Conservation (phyloP, 2,113 vertebrate genomes). For the Cyanoliseus patagonus region DNA sequence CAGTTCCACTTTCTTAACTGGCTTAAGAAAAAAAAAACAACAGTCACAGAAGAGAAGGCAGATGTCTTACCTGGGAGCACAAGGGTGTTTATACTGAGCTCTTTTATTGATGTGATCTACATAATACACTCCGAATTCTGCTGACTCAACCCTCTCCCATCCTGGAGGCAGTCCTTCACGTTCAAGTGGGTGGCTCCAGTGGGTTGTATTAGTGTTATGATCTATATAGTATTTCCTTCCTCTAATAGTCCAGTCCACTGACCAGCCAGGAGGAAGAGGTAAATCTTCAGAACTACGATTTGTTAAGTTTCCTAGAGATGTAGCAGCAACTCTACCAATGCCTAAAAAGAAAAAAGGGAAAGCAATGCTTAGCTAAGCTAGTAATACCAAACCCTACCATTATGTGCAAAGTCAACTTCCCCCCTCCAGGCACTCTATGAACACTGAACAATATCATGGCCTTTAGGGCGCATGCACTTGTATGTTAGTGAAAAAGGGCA, state of each 20-base stretch:
- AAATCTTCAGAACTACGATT: slow-evolving; percentile 88
- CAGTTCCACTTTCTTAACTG: neutral
- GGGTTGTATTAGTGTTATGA: slow-evolving; percentile 98
- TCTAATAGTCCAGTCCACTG: slow-evolving; percentile 96
- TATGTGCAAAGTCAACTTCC: neutral
- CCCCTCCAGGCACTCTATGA: neutral
- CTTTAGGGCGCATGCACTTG: fast-evolving
- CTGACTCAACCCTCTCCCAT: slow-evolving; percentile 95
- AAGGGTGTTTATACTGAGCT: slow-evolving; percentile 95
- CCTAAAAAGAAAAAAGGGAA: slow-evolving; percentile 68
- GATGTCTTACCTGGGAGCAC: slow-evolving; percentile 88
- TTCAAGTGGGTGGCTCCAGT: slow-evolving; percentile 98
- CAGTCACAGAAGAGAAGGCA: neutral
- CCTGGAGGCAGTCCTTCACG: slow-evolving; percentile 94
- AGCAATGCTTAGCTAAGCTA: fast-evolving
- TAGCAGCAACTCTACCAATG: slow-evolving; percentile 93
- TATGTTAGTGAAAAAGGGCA: fast-evolving
- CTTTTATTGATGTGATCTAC: slow-evolving; percentile 97
- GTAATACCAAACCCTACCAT: fast-evolving
- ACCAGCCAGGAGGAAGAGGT: slow-evolving; percentile 94
- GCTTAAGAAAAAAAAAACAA: neutral
- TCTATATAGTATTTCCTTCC: slow-evolving; percentile 98
- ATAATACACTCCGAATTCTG: slow-evolving; percentile 95
- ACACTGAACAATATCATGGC: neutral
- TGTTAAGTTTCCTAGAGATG: slow-evolving; percentile 94